These are phyloP conservation scores for Cataglyphis albicans DNA, from an alignment of 2,888 invertebrate genomes.

Conservation along the genomic window DNA sequence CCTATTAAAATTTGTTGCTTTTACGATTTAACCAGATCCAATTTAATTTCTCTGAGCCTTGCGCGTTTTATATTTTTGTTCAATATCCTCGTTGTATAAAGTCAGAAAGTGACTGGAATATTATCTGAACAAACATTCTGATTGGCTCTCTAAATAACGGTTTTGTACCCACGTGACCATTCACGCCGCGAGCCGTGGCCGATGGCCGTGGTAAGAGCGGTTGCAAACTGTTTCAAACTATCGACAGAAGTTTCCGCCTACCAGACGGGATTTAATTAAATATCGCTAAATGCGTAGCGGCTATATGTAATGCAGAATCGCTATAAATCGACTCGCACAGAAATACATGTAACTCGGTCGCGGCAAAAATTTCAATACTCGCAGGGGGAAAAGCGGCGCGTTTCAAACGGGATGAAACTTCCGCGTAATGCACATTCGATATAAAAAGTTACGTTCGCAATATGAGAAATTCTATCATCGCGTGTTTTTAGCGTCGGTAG, in stretches of 20 bases:
- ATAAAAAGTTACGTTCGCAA: slow-evolving; percentile 44
- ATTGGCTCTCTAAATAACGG: slow-evolving; percentile 42
- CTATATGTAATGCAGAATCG: slow-evolving; percentile 53
- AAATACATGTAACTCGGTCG: slow-evolving; percentile 54
- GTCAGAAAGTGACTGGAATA: slow-evolving; percentile 56
- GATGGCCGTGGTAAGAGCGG: slow-evolving; percentile 71
- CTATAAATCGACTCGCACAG: slow-evolving; percentile 48
- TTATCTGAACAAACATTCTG: slow-evolving; percentile 32
- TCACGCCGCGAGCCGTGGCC: slow-evolving; percentile 68
- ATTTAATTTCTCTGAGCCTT: not conserved
- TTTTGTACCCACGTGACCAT: slow-evolving; percentile 63
- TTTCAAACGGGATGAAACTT: slow-evolving; percentile 39
- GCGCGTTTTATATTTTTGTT: not conserved
- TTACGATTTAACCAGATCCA: not conserved
- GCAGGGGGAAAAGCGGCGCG: slow-evolving; percentile 38
- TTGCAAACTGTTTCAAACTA: slow-evolving; percentile 77
- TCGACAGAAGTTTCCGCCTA: slow-evolving; percentile 77
- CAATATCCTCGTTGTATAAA: slow-evolving; percentile 13
- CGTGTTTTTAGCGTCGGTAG: slow-evolving; percentile 19
- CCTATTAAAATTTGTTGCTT: not conserved
- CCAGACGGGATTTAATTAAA: slow-evolving; percentile 79
- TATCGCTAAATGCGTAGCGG: slow-evolving; percentile 70
- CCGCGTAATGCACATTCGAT: slow-evolving; percentile 42
- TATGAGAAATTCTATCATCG: slow-evolving; percentile 32
- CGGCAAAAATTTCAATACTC: slow-evolving; percentile 48